phyloP scores from a whole-genome alignment of 2,113 vertebrate species.

The Cairina moschata region DNA sequence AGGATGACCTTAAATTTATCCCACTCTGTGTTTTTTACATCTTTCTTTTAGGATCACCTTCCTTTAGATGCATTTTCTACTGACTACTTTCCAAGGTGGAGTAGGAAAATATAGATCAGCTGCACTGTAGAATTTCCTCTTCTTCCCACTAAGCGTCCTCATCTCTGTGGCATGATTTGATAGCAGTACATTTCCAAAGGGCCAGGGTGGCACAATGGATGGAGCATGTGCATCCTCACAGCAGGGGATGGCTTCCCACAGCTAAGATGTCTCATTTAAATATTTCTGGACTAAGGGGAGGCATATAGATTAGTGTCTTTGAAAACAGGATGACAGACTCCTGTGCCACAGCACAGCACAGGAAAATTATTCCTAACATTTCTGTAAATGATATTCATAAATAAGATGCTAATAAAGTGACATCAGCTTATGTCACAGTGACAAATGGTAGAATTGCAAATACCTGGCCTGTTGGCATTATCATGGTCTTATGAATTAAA shows the following conservation, averaged over 20 bases:
- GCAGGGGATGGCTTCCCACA: accelerated
- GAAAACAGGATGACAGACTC: not conserved
- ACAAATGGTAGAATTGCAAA: not conserved
- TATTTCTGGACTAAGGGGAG: accelerated
- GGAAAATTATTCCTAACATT: accelerated
- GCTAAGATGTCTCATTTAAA: not conserved
- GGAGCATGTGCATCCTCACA: too few species aligned
- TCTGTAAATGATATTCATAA: not conserved
- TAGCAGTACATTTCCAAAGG: accelerated
- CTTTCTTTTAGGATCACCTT: not conserved
- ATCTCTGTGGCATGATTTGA: too few species aligned
- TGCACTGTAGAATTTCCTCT: not conserved
- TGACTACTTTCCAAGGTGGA: not conserved
- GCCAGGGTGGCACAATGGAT: accelerated
- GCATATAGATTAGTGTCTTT: too few species aligned
- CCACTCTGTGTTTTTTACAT: not conserved
- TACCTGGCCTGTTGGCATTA: accelerated
- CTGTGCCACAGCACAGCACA: not conserved
- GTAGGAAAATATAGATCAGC: not conserved
- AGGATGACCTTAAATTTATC: not conserved
- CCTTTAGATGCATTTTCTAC: not conserved
- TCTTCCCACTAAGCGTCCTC: not conserved
- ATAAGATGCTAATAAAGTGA: not conserved
- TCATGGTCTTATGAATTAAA: not conserved
- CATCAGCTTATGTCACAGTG: not conserved